Base-by-base conservation (phyloP, 2,113 vertebrate genomes). In the Pseudopodoces humilis region DNA sequence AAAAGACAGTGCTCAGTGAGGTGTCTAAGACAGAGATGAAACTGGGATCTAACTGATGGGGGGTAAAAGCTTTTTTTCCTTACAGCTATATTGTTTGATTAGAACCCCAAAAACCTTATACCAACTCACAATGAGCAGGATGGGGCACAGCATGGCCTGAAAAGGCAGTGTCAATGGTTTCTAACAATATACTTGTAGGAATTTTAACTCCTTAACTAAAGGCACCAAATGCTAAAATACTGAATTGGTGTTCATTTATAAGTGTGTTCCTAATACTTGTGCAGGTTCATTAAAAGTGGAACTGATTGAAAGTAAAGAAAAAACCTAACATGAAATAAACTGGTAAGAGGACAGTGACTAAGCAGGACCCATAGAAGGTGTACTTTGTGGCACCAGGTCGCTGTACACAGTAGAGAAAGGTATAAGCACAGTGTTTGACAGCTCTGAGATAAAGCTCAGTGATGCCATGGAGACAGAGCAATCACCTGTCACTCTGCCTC, bases 381-480 rank as follows among this genome's bases (percentile, higher is more conserved):
- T 23, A 33, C 14, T 55, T 46, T 68, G 47, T 47, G 64, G 43
- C 14, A 6, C 41, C 49, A 80, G 49, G 59, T 75, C 17, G 1
- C 80, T 27, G 30, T 6, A 35, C 31, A 87, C 14, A 49, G 44
- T 27, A 50, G 56, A 44, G 30, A 75, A 91, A 92, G 24, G 56
- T 37, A 10, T 27, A 47, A 86, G 44, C 39, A 63, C 22, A 12
- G 37, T 37, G 53, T 69, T 76, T 95, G 88, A 81, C 83, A 67
- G 37, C 58, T 72, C 49, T 35, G 52, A 89, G 68, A 80, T 56
- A 87, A 95, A 88, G 68, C 47, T 95, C 67, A 63, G 83, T 53
- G 93, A 92, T 90, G 75, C 85, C 89, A 92, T 85, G 71, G 92
- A 95, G 94, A 94, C 90, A 83, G 43, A 96, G 88, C 52, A 46